phyloP scores from a whole-genome alignment of 53 echinoderm and acorn worm species.

The Mesocentrotus franciscanus region DNA sequence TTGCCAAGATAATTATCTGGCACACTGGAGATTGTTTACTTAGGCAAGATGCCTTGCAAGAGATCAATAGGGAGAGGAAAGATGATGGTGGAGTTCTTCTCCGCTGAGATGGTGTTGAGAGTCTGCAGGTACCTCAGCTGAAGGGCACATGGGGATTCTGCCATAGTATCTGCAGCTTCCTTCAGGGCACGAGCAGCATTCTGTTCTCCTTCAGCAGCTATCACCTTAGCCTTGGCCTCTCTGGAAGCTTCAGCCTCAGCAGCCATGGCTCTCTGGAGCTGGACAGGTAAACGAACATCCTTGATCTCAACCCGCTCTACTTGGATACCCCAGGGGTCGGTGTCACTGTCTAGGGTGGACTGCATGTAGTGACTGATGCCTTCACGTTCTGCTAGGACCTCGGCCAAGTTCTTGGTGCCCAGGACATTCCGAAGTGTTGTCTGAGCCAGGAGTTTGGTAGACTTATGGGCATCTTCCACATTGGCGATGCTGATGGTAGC shows the following conservation, averaged over 20 bases:
- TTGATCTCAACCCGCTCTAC: slow-evolving; percentile 99
- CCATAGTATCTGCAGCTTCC: no score
- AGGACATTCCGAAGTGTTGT: slow-evolving; percentile 97
- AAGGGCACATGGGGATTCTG: not conserved
- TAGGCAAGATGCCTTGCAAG: slow-evolving; percentile 33
- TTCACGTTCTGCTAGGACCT: slow-evolving; percentile 90
- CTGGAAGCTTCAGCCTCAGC: slow-evolving; percentile 96
- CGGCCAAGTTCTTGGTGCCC: slow-evolving; percentile 95
- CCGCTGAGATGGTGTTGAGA: slow-evolving; percentile 87
- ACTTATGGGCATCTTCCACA: slow-evolving; percentile 90
- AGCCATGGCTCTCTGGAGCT: slow-evolving; percentile 95
- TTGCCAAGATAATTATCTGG: no score
- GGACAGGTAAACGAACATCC: slow-evolving; percentile 89
- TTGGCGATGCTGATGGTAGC: slow-evolving; percentile 93
- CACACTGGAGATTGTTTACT: not conserved
- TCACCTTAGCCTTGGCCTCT: slow-evolving; percentile 96
- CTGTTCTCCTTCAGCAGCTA: slow-evolving; percentile 85
- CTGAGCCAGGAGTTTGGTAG: slow-evolving; percentile 93
- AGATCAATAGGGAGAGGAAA: slow-evolving; percentile 97
- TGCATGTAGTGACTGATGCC: slow-evolving; percentile 93
- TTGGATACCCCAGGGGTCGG: slow-evolving; percentile 96
- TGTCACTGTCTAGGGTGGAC: slow-evolving; percentile 91
- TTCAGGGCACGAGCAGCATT: no score
- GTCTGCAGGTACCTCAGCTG: no score
- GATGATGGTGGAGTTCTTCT: slow-evolving; percentile 99